phyloP scores from a whole-genome alignment of 2,888 invertebrate species.

The Spialia ferax region DNA sequence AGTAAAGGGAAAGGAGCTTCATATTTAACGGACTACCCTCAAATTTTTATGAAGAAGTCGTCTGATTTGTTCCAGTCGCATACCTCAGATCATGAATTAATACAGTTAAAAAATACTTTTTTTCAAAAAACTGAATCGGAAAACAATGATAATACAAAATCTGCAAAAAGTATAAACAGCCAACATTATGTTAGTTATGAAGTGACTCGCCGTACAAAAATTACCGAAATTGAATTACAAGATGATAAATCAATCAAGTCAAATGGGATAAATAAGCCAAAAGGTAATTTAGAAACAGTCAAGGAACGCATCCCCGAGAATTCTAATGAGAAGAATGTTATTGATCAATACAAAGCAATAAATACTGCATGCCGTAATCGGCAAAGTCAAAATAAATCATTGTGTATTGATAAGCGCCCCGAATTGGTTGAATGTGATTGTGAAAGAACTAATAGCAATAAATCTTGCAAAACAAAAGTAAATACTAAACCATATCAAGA shows the following conservation, averaged over 20 bases:
- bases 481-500: background rate
- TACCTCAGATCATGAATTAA: constrained; percentile 27
- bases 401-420: constrained; percentile 36
- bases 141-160: constrained; percentile 10
- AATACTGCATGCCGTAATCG: constrained; percentile 25
- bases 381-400: constrained; percentile 23
- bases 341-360: constrained; percentile 13
- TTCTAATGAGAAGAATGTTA: constrained; percentile 10
- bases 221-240: background rate
- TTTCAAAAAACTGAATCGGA: constrained; percentile 15
- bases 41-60: constrained; percentile 74
- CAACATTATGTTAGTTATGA: constrained; percentile 27
- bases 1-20: constrained; percentile 64
- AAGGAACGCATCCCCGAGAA: background rate
- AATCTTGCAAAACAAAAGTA: constrained; percentile 2
- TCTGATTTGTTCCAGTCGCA: constrained; percentile 48
- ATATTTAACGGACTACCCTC: constrained; percentile 73
- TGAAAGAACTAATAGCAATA: constrained; percentile 37
- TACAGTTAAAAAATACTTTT: constrained; percentile 24
- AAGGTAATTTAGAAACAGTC: background rate
- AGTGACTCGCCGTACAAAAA: constrained; percentile 16
- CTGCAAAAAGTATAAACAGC: constrained; percentile 5
- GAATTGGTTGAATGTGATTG: constrained; percentile 40
- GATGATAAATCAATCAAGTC: background rate
- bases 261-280: constrained; percentile 4